Evolutionary conservation across 1,140 invertebrate species (phyloP).

Genomic region (Ostrea denselamellosa): DNA sequence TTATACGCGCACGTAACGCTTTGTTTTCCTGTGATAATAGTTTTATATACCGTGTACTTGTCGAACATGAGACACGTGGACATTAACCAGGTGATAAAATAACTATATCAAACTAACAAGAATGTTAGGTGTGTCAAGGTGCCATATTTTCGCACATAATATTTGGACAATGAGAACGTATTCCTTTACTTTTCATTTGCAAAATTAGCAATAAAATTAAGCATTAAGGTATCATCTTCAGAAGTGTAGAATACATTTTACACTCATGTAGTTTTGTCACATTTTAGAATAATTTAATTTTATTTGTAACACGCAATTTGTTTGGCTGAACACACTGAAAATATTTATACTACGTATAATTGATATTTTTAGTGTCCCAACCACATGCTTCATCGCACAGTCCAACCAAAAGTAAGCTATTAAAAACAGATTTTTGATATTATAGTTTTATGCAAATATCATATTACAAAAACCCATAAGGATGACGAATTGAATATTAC

Average conservation of each 20-base stretch:
- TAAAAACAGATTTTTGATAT: not conserved
- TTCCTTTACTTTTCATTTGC: too few relatives aligned
- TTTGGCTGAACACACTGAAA: too few relatives aligned
- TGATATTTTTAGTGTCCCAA: constrained; percentile 1
- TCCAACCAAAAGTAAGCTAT: not conserved
- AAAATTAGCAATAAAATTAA: too few relatives aligned
- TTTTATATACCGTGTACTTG: not conserved
- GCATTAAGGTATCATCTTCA: too few relatives aligned
- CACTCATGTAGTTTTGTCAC: too few relatives aligned
- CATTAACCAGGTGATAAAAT: not conserved
- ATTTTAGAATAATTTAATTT: too few relatives aligned
- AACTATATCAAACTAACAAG: not conserved
- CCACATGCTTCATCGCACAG: constrained; percentile 11
- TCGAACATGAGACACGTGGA: not conserved
- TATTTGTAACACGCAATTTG: too few relatives aligned
- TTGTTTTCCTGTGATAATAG: not conserved
- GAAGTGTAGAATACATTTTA: too few relatives aligned
- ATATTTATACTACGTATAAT: too few relatives aligned
- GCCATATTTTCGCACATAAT: not conserved
- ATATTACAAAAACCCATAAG: not conserved
- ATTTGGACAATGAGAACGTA: not conserved
- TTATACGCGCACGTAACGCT: not conserved
- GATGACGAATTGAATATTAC: not conserved
- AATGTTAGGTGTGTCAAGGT: not conserved
- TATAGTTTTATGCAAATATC: not conserved